A percentile compares a stretch with the other conserved stretches of the same genome.
These are phyloP conservation scores for Formica exsecta DNA, from an alignment of 1,140 invertebrate species.

Conservation along the genomic window DNA sequence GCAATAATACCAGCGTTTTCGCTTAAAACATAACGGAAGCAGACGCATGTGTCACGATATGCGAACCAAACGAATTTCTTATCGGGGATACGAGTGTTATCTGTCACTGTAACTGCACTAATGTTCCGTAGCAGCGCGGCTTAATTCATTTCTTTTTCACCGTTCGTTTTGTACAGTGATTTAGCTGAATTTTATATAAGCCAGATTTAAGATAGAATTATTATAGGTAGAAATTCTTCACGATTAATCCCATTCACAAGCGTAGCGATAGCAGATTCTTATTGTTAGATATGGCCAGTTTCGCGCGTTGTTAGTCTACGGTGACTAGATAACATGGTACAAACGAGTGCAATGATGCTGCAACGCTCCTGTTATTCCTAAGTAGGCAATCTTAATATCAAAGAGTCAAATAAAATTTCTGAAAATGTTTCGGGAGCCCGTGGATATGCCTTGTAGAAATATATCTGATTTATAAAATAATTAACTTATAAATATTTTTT, in stretches of 20 bases:
- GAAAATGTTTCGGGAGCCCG: neutral
- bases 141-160: slow-evolving; percentile 51
- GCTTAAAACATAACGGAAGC: neutral
- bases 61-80: neutral
- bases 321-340: slow-evolving; percentile 51
- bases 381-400: neutral
- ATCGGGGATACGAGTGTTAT: slow-evolving; percentile 31
- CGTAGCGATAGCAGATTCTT: slow-evolving; percentile 47
- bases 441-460: neutral
- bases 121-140: slow-evolving; percentile 33
- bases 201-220: slow-evolving; percentile 36
- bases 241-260: slow-evolving; percentile 56
- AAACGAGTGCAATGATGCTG: slow-evolving; percentile 33
- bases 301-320: slow-evolving; percentile 23
- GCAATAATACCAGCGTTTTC: slow-evolving; percentile 21
- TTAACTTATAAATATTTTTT: neutral
- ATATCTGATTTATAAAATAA: slow-evolving; percentile 21
- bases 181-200: slow-evolving; percentile 68
- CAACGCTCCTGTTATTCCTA: neutral
- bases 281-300: slow-evolving; percentile 48
- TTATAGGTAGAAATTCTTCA: slow-evolving; percentile 61
- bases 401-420: neutral
- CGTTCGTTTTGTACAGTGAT: slow-evolving; percentile 73
- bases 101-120: slow-evolving; percentile 49
- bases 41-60: slow-evolving; percentile 1